A percentile compares a stretch with the other conserved stretches of the same genome.
These are phyloP conservation scores for Gadopsis bispinosus DNA, from an alignment of 2,797 vertebrate genomes.

Conservation along the genomic window DNA sequence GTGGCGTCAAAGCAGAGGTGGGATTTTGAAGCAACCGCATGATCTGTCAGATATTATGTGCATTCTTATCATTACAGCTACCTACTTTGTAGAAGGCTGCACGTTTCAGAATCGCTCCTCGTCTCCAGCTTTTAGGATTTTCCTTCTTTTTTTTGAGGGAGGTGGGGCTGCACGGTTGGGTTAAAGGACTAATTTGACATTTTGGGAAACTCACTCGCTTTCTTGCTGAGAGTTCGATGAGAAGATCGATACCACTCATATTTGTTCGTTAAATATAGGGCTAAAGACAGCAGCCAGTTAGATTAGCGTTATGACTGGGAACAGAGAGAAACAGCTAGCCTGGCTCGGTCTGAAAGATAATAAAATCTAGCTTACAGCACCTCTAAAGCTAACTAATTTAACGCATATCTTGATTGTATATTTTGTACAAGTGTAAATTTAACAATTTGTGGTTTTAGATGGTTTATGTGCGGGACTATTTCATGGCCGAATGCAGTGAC, in stretches of 20 bases:
- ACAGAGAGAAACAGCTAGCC: background rate
- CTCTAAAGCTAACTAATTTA: background rate
- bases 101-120: background rate
- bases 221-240: background rate
- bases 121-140: background rate
- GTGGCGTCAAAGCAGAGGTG: conserved; percentile 4
- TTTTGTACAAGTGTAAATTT: background rate
- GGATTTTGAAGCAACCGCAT: background rate
- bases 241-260: background rate
- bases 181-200: background rate
- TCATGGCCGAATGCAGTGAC: background rate
- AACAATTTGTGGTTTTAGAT: background rate
- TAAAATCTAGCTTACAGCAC: background rate
- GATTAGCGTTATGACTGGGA: background rate
- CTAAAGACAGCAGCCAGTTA: background rate
- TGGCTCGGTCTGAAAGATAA: background rate
- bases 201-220: background rate
- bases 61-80: conserved; percentile 4
- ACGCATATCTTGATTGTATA: background rate
- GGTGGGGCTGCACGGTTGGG: background rate
- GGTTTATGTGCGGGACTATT: background rate
- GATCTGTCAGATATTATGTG: background rate
- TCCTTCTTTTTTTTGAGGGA: background rate
- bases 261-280: background rate
- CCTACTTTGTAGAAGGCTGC: background rate